phyloP scores from a whole-genome alignment of 2,113 vertebrate genomes.

The Chionomys nivalis region DNA sequence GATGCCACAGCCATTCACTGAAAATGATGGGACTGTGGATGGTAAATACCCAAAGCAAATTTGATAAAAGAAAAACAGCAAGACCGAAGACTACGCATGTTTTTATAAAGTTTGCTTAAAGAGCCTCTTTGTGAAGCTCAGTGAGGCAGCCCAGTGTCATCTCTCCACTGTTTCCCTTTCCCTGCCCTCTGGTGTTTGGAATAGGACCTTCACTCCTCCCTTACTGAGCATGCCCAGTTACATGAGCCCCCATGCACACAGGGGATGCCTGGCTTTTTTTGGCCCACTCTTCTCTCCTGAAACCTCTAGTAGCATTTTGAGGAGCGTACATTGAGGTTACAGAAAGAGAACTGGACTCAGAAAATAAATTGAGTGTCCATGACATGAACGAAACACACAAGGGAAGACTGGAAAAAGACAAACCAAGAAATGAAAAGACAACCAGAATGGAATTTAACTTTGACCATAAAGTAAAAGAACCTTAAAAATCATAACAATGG shows the following conservation, averaged over 20 bases:
- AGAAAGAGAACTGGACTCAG: not conserved
- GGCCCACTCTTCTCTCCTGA: not conserved
- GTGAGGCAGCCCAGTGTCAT: not conserved
- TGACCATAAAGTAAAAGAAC: not conserved
- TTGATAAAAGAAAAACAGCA: not conserved
- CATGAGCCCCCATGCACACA: not conserved
- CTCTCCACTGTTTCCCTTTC: not conserved
- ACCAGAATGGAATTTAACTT: not conserved
- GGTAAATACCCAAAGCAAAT: not conserved
- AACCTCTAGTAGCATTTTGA: not conserved
- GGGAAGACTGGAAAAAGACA: not conserved
- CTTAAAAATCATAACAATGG: not conserved
- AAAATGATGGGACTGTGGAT: not conserved
- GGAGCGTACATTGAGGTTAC: not conserved
- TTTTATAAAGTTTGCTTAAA: constrained; percentile 19
- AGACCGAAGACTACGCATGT: not conserved
- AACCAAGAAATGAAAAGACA: not conserved
- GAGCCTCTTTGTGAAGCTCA: not conserved
- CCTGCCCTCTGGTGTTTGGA: not conserved
- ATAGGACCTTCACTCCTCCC: not conserved
- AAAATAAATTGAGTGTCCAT: not conserved
- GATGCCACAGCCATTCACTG: not conserved
- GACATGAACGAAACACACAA: not conserved
- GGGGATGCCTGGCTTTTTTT: not conserved
- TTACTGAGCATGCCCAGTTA: not conserved